A percentile compares a stretch with the other conserved stretches of the same genome.
Evolutionary conservation across 2,797 vertebrate genomes (phyloP).

Genomic region (Pagetopsis macropterus): DNA sequence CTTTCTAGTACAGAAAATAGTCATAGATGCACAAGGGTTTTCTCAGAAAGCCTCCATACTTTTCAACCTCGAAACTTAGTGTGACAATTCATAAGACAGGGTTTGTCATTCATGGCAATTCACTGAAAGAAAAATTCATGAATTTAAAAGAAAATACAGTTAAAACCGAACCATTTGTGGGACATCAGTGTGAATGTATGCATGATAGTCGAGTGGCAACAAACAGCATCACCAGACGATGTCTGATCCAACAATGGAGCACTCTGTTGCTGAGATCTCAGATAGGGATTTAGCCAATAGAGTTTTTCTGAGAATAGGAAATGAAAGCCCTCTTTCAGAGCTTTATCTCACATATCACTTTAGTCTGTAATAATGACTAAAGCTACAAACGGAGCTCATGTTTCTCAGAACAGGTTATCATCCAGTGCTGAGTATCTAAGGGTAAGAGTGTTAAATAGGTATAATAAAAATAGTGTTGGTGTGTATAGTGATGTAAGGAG

Average conservation of each 20-base stretch:
- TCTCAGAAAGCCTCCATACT: slow-evolving; percentile 3
- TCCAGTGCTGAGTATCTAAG: too few species aligned
- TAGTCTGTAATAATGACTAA: not conserved
- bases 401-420: not conserved
- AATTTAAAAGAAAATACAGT: not conserved
- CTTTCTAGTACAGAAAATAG: not conserved
- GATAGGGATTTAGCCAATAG: not conserved
- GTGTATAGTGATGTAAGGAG: not conserved
- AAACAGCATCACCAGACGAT: not conserved
- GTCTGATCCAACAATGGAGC: not conserved
- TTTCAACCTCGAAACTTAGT: not conserved
- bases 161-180: not conserved
- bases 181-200: not conserved
- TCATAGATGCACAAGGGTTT: not conserved
- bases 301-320: slow-evolving; percentile 27
- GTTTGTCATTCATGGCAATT: not conserved
- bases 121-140: not conserved
- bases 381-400: not conserved
- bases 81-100: not conserved
- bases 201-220: not conserved
- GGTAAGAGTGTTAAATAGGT: not conserved
- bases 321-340: not conserved
- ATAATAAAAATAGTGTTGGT: not conserved
- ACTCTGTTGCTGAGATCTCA: slow-evolving; percentile 11
- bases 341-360: not conserved